Conservation (phyloP, 2,797 vertebrate species). For the Heteromormyrus szaboi region DNA sequence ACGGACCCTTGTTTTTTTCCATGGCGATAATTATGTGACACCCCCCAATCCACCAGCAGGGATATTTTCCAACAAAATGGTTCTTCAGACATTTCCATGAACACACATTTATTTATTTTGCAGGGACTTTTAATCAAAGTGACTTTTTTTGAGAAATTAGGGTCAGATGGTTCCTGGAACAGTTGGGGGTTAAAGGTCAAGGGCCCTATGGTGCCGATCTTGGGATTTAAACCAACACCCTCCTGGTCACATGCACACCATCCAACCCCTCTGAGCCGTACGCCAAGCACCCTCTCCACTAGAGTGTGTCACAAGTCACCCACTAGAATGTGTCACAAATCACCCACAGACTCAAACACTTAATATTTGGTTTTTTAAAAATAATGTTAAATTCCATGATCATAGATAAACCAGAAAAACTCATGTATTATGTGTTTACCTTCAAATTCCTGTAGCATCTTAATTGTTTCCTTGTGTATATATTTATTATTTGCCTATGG, state of each 20-base stretch:
- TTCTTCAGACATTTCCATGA: conserved; percentile 55
- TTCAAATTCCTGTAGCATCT: conserved; percentile 57
- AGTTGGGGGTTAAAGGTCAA: background rate
- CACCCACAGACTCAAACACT: conserved; percentile 13
- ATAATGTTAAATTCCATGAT: conserved; percentile 53
- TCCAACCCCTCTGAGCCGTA: background rate
- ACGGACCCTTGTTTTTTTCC: conserved; percentile 70
- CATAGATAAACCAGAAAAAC: conserved; percentile 56
- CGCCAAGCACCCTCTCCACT: conserved; percentile 27
- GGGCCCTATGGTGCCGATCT: background rate
- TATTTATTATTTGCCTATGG: conserved; percentile 38
- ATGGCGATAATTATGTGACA: conserved; percentile 36
- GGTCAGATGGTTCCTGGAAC: background rate
- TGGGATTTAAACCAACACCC: background rate
- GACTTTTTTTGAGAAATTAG: background rate
- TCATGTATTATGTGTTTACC: conserved; percentile 64
- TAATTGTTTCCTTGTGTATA: background rate
- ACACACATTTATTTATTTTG: background rate
- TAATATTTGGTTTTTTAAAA: conserved; percentile 41
- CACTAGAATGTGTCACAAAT: background rate
- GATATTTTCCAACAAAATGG: conserved; percentile 52
- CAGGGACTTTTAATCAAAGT: background rate
- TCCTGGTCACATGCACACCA: background rate
- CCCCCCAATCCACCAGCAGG: background rate
- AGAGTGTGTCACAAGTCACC: background rate